Conservation (phyloP, 2,888 invertebrate species). For the Heteromurus nitidus region DNA sequence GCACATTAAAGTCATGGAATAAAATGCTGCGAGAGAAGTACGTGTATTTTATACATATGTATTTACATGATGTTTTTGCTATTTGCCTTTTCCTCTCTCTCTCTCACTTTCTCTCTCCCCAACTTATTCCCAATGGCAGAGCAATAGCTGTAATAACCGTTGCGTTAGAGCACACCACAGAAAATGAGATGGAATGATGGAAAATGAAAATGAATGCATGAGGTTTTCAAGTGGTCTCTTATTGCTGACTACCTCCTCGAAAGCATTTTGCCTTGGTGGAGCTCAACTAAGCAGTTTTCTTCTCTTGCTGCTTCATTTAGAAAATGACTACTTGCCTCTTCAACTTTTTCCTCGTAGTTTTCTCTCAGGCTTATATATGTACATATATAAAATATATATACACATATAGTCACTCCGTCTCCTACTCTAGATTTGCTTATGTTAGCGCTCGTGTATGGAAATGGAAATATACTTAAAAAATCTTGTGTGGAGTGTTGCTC, state of each 20-base stretch:
- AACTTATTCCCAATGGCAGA: slow-evolving; percentile 22
- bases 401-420: too few relatives aligned
- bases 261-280: not conserved
- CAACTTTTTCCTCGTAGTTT: slow-evolving; percentile 23
- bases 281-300: not conserved
- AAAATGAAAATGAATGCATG: slow-evolving; percentile 52
- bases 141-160: slow-evolving; percentile 30
- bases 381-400: too few relatives aligned
- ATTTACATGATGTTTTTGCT: not conserved
- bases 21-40: too few relatives aligned
- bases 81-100: too few relatives aligned
- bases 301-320: slow-evolving; percentile 45
- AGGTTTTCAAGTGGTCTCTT: slow-evolving; percentile 54
- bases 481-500: too few relatives aligned
- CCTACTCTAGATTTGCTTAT: not conserved
- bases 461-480: too few relatives aligned
- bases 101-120: not conserved
- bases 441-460: not conserved
- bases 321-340: slow-evolving; percentile 52
- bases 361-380: not conserved
- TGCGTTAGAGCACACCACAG: slow-evolving; percentile 20
- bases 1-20: slow-evolving; percentile 19
- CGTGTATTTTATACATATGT: not conserved
- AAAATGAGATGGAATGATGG: slow-evolving; percentile 49
- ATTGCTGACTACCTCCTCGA: slow-evolving; percentile 28